Percentiles rank a stretch among this genome's conserved stretches.
These are phyloP conservation scores for Thera obeliscata DNA, from an alignment of 2,888 invertebrate genomes.

Conservation along the genomic window DNA sequence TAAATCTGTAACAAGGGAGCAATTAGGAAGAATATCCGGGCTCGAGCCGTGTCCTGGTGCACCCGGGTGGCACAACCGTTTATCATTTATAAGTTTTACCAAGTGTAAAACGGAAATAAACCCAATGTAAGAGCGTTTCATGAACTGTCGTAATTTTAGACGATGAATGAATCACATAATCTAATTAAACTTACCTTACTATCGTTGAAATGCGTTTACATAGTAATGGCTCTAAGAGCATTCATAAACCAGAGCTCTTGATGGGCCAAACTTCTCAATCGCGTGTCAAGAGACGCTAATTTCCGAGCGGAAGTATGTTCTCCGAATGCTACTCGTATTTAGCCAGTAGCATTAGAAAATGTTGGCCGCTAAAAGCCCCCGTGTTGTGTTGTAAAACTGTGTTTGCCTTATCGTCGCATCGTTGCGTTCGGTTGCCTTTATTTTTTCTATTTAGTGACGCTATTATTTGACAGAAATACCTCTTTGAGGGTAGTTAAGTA, in stretches of 20 bases:
- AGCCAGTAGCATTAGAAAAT: conserved; percentile 18
- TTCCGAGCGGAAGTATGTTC: conserved; percentile 30
- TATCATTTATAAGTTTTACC: conserved; percentile 16
- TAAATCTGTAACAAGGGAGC: conserved; percentile 29
- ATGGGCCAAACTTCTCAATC: conserved; percentile 25
- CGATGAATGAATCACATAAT: background rate
- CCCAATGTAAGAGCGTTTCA: background rate
- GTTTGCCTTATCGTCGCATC: conserved; percentile 29
- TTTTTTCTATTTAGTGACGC: conserved; percentile 9
- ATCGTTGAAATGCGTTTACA: conserved; percentile 8
- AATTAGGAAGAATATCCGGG: conserved; percentile 26
- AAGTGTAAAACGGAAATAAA: conserved; percentile 1
- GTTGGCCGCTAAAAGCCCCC: conserved; percentile 29
- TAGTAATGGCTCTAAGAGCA: conserved; percentile 5
- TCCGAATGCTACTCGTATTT: conserved; percentile 20
- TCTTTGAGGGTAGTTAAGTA: too few relatives aligned
- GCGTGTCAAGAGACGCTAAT: conserved; percentile 41
- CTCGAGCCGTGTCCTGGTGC: conserved; percentile 3
- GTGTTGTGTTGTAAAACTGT: conserved; percentile 11
- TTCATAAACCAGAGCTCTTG: background rate
- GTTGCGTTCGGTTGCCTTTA: conserved; percentile 12
- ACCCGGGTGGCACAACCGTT: conserved; percentile 14
- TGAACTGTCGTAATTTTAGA: too few relatives aligned
- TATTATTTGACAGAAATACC: conserved; percentile 1
- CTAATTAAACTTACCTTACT: background rate